Base-by-base conservation (phyloP, 1,140 invertebrate genomes). In the Drosophila dunni region DNA sequence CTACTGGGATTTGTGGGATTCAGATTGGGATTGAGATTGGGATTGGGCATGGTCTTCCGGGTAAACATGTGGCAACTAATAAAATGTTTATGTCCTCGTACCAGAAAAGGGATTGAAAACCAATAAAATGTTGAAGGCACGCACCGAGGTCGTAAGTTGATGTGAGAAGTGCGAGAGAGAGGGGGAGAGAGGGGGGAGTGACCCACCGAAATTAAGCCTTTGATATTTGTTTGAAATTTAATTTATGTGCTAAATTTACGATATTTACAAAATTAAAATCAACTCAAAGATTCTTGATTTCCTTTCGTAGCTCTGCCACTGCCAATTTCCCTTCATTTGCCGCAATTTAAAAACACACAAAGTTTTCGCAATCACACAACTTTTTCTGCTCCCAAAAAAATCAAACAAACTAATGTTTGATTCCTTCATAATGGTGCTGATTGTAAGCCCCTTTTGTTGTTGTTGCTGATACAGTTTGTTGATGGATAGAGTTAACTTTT, bases 61-160 rank as follows among this genome's bases (percentile, higher is more conserved):
- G 76, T 80, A 88, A 88, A 88, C 79, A 88, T 77, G 69, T 80
- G 67, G 63, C 84, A 89, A 78, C 79, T 89, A 89, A 80, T 88
- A 88, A 88, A 88, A 88, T 89, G 74, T 80, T 88, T 75, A 88
- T 89, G 67, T 78, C 64, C 44, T 51, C 15, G 72, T 24, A 53
- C 56, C 74, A 57, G 56, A 58, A 75, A 85, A 85, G 63, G 81
- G 81, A 71, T 81, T 85, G 70, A 72, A 86, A 81, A 75, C 20
- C 75, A 76, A 85, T 85, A 85, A 86, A 81, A 73, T 51, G 36
- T 45, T 29, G 13, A 33, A 68, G 51, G 53, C 75, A 81, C 70
- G 82, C 70, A 75, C 58, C 50, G 29, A 38, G 36, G 56, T 45
- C 77, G 44, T 69, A 61, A 70, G 51, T 61, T 57, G 42, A 34